A percentile compares a stretch with the other conserved stretches of the same genome.
phyloP scores from a whole-genome alignment of 2,113 vertebrate genomes.

The Protobothrops flavoviridis region DNA sequence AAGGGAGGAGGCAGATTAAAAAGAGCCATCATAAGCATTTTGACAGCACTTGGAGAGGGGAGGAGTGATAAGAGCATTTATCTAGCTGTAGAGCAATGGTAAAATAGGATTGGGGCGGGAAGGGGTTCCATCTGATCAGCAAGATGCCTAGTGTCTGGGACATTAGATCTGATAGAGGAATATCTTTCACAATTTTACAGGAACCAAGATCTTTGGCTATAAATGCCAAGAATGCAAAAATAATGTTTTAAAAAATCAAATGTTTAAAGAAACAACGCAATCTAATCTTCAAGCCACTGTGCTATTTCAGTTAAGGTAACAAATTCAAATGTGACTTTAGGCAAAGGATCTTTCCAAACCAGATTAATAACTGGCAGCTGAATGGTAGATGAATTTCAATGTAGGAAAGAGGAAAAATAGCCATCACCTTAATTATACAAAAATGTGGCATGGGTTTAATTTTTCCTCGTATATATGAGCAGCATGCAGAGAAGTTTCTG shows the following conservation, averaged over 20 bases:
- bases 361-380: neutral
- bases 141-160: neutral
- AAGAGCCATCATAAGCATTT: conserved; percentile 26
- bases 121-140: neutral
- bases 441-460: neutral
- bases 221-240: neutral
- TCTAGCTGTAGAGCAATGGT: rapidly evolving
- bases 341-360: neutral
- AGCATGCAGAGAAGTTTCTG: neutral
- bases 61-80: neutral
- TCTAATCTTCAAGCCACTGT: neutral
- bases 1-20: neutral
- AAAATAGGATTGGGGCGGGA: neutral
- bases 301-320: neutral
- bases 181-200: neutral
- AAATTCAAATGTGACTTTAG: neutral
- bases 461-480: neutral
- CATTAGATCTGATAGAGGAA: neutral
- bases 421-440: neutral
- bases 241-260: neutral
- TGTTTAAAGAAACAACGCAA: neutral
- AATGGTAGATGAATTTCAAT: neutral
- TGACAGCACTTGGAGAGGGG: neutral
- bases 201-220: neutral
- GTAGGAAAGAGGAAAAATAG: neutral